Conservation (phyloP, 2,797 vertebrate genomes). For the Dallia pectoralis region DNA sequence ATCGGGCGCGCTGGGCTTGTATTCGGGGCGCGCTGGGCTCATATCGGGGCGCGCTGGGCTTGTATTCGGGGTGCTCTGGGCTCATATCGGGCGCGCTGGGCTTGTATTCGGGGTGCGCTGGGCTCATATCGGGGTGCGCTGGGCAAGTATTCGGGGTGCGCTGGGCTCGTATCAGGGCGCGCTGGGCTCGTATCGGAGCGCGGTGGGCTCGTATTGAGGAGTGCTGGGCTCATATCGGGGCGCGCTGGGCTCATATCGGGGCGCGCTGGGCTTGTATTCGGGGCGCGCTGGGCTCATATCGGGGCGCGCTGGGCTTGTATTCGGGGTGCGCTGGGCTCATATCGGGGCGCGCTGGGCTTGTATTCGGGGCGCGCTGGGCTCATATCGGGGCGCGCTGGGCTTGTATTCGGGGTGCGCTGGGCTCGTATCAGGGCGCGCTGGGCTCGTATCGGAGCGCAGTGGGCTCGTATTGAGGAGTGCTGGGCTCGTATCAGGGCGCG, state of each 20-base stretch:
- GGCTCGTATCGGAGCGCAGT: no score
- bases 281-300: slow-evolving; percentile 24
- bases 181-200: slow-evolving; percentile 27
- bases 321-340: slow-evolving; percentile 15
- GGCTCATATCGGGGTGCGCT: slow-evolving; percentile 32
- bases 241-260: slow-evolving; percentile 27
- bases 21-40: slow-evolving; percentile 23
- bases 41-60: slow-evolving; percentile 32
- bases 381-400: slow-evolving; percentile 29
- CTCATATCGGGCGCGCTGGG: no score
- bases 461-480: no score
- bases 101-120: slow-evolving; percentile 42
- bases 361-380: slow-evolving; percentile 2
- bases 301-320: slow-evolving; percentile 23
- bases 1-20: slow-evolving; percentile 15
- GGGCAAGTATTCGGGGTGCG: slow-evolving; percentile 16
- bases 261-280: slow-evolving; percentile 16
- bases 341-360: slow-evolving; percentile 28
- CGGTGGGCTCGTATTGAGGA: slow-evolving; percentile 25
- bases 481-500: no score
- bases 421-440: slow-evolving; percentile 29
- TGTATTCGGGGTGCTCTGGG: no score
- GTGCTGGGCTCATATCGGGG: no score
- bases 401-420: slow-evolving; percentile 17
- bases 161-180: no score